Base-by-base conservation (phyloP, 2,888 invertebrate species). In the Odontothrips loti region DNA sequence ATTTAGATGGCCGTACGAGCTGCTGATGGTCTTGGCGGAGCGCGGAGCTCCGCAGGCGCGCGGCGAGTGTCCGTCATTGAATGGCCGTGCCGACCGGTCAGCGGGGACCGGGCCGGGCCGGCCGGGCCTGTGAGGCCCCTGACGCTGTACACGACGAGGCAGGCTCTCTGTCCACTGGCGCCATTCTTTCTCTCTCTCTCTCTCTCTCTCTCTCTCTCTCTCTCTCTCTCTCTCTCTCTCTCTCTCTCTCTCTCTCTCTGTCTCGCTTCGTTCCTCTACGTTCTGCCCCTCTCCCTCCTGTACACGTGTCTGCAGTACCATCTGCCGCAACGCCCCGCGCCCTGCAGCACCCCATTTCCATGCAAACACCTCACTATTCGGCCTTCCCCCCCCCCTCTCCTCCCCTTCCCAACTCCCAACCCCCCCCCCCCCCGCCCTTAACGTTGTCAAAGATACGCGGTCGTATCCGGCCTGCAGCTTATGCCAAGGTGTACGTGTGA, bases 401-500 rank as follows among this genome's bases (percentile, higher is more conserved):
- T 75, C 58, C 58, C 15, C 58, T 1, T 15, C 58, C 58, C 58
- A n/a, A n/a, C 58, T 58, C 58, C 58, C 58, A 0, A 8, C 15
- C 58, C 20, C 51, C 20, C 48, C 51, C 1, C 58, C 58, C 20
- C 58, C 6, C 58, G 58, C 17, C 58, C 58, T 43, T 43, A 43
- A 58, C n/a, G 58, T 58, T 58, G 58, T 58, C 58, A 58, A n/a
- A 58, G 68, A 75, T 75, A 75, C 68, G 68, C 68, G 58, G 34
- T 43, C 34, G 34, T 43, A 43, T 43, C 34, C 34, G 34, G 34
- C 34, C 34, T 43, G 34, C 34, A 43, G 34, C 34, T 43, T 43
- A 43, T 43, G 34, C 34, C 34, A 43, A 43, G 34, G 34, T 43
- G 34, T 43, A 43, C 34, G 34, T 43, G 34, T 43, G 34, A 43